These are phyloP conservation scores for Miniopterus natalensis DNA, from an alignment of 2,113 vertebrate genomes.

Conservation along the genomic window DNA sequence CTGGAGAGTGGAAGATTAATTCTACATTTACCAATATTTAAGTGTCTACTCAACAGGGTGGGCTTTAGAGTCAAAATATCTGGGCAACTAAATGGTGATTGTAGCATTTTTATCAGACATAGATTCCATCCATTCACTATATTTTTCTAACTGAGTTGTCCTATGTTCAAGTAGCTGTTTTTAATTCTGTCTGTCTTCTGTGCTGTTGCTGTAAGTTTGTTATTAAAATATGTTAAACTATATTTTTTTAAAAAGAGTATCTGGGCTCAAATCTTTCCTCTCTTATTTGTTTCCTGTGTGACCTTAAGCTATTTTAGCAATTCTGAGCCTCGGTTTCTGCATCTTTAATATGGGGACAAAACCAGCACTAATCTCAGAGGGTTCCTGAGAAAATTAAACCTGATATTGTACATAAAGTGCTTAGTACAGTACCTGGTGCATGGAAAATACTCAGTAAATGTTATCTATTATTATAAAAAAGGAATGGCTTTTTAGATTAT, in stretches of 20 bases:
- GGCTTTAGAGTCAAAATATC: background rate
- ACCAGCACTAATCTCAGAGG: background rate
- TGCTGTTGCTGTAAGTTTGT: constrained; percentile 93
- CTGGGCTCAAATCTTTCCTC: background rate
- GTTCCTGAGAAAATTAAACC: background rate
- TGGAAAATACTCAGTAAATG: background rate
- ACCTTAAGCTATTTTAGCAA: background rate
- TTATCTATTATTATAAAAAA: background rate
- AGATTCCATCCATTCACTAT: constrained; percentile 91
- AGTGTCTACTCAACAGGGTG: background rate
- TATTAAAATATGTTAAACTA: constrained; percentile 93
- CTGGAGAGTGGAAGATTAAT: background rate
- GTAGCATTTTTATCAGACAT: constrained; percentile 91
- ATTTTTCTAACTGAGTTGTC: constrained; percentile 92
- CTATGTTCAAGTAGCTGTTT: constrained; percentile 91
- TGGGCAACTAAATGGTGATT: constrained; percentile 90
- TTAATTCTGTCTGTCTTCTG: constrained; percentile 93
- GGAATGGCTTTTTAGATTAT: background rate
- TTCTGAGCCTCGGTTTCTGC: background rate
- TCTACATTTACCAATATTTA: background rate
- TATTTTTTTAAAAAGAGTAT: background rate
- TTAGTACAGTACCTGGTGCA: background rate
- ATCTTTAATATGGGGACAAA: background rate
- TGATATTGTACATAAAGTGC: background rate
- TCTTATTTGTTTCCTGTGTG: background rate